Evolutionary conservation across 2,888 invertebrate species (phyloP), one percentile per base, ranked within the genome.

Genomic region (Unio delphinus): DNA sequence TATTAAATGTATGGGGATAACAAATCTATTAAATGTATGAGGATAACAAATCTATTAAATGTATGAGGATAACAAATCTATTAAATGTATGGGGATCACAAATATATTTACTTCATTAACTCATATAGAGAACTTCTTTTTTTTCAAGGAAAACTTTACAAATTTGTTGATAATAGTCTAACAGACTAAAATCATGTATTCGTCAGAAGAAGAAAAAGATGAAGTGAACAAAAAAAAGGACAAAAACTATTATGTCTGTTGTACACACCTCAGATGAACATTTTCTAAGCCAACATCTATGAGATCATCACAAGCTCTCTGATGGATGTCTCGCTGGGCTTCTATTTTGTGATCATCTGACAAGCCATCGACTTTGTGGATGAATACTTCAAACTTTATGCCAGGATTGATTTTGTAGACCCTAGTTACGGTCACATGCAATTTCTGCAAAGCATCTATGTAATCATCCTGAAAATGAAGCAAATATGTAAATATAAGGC

Each of bases 271-370:
- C 57, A 90, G 76, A 73, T 86, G 84, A 28, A 90, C 73, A 72
- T 84, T 87, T 70, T 88, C 88, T 61, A 89, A 72, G 87, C 96
- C 96, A 65, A 95, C 94, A 91, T 99, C 98, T 54, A 93, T 93
- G 70, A 99, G 92, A 90, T 99, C 98, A 90, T 99, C 98, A 69
- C 95, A 97, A 3, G 98, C 97, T 83, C 97, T 92, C 84, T 99
- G 97, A 90, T 98, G 98, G 85, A 99, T 99, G 88, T 99, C 99
- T 82, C 99, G 92, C 90, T 99, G 99, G 28, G 97, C 97, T 92
- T 99, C 99, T 93, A 99, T 98, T 92, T 99, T 99, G 84, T 96
- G 96, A 91, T 99, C 99, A 90, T 99, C 99, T 69, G 97, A 96
- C 30, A 99, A 93, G 18, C 99, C 99, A 91, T 99, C 99, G 34